Base-by-base conservation (phyloP, 2,113 vertebrate genomes). In the Capra hircus region DNA sequence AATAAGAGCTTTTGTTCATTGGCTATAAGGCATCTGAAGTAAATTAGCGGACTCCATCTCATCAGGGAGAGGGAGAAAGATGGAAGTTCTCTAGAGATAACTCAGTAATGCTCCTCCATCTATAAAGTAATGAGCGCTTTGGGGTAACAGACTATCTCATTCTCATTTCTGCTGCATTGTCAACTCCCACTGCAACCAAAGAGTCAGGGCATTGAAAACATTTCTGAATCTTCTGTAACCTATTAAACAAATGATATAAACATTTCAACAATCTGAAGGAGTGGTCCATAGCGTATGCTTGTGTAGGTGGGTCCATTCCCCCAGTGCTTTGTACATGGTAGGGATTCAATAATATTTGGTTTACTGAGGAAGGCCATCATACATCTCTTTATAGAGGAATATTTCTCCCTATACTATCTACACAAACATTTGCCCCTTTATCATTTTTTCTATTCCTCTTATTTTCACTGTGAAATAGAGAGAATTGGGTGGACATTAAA, bases 11-110 rank as follows among this genome's bases (percentile, higher is more conserved):
- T 95, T 94, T 86, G 43, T 90, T 83, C 60, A 90, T 6, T 95
- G 64, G n/a, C 50, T 95, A 33, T 67, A 84, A 90, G 78, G 36
- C 45, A 94, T 55, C 48, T 67, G 50, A 93, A 95, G 82, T 50
- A 88, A 95, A 97, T 96, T 57, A 95, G 64, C 91, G 57, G 52
- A 45, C 52, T 84, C 6, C 67, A 74, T 87, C 97, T 55, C 82
- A 95, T 36, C 23, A 89, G 94, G 30, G n/a, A 91, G 48, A 88
- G 55, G 53, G 28, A 67, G 45, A 85, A 64, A 96, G 67, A 92
- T 74, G 28, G 52, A 90, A 25, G n/a, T 3, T 95, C 94, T 84
- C 86, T 30, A 90, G 81, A 74, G 91, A 27, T 52, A 94, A 91
- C 12, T 95, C 95, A 95, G 82, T 23, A 50, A 93, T 81, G 30